Conservation (phyloP, 2,888 invertebrate species). For the Bugula neritina region DNA sequence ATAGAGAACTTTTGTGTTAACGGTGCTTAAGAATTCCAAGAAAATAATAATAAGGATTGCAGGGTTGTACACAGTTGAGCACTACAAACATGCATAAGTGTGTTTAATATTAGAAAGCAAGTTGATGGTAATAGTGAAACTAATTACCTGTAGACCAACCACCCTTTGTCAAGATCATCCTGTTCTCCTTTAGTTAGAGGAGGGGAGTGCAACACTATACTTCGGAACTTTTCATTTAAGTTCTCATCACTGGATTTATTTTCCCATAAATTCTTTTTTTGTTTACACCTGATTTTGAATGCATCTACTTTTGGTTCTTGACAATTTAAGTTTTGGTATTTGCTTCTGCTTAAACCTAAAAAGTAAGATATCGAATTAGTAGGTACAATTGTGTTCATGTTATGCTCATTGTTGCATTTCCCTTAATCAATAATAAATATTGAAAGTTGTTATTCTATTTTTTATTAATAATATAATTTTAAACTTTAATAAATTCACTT, state of each 20-base stretch:
- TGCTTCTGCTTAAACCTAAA: neutral
- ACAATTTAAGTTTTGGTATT: conserved; percentile 22
- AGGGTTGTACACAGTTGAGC: too few relatives aligned
- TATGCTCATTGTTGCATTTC: neutral
- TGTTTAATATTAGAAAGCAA: too few relatives aligned
- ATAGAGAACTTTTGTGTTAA: too few relatives aligned
- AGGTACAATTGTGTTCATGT: neutral
- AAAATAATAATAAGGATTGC: too few relatives aligned
- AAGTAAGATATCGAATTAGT: too few relatives aligned
- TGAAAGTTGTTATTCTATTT: too few relatives aligned
- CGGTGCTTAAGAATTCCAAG: too few relatives aligned
- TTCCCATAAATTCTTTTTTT: conserved; percentile 45
- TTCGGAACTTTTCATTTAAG: conserved; percentile 34
- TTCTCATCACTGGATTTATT: conserved; percentile 36
- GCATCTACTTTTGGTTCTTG: conserved; percentile 42
- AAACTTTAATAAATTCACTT: too few relatives aligned
- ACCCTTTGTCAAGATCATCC: conserved; percentile 36
- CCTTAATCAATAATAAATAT: too few relatives aligned
- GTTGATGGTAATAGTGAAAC: too few relatives aligned
- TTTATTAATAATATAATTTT: too few relatives aligned
- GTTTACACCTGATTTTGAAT: conserved; percentile 35
- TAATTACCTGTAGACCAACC: conserved; percentile 37
- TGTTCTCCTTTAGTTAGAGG: conserved; percentile 36
- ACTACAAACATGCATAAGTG: too few relatives aligned
- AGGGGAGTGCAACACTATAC: conserved; percentile 37